Evolutionary conservation across 2,113 vertebrate genomes (phyloP), one percentile per base, ranked within the genome.

Genomic region (Myrmophylax atrothorax): DNA sequence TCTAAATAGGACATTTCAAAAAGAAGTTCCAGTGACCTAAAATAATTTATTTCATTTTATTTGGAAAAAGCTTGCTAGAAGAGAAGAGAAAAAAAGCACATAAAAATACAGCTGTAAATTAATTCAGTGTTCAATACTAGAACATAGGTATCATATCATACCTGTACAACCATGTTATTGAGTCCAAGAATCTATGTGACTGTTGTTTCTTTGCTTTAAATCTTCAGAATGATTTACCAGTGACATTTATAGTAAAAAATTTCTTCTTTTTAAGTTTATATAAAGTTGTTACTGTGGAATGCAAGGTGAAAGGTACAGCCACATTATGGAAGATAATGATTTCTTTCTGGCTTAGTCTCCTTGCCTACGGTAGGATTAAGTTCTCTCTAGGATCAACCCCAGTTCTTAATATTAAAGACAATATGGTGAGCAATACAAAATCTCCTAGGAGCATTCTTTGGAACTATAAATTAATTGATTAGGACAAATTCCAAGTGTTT

Each of bases 111-210:
- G 29, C 35, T 94, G 25, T 90, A 91, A 94, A 96, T 44, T 95
- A 96, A 96, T 95, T 94, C 83, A 83, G 53, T 95, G 56, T 92
- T 96, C 92, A 93, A 15, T 92, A 75, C 28, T 73, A 85, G 85
- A 90, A 95, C 77, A 95, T 28, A 37, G 68, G 35, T 96, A 63
- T 92, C 95, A 83, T 91, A 73, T 81, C 56, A 90, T 91, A 96
- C 47, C 64, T 96, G 79, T 92, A 60, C 69, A 96, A 95, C 60
- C 38, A 93, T 88, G 67, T 92, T 94, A 97, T 95, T 96, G 97
- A 97, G 92, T 64, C 55, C 38, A 97, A 92, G 95, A 96, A 78
- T 80, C 63, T 95, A 87, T 94, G 94, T 87, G 97, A 92, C 60
- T 91, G 56, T 80, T 91, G 60, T 93, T 76, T 95, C 67, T 81